These are phyloP conservation scores for Mastigias papua DNA, from an alignment of 30 jellyfish, hydroid and myxozoan genomes.

Conservation along the genomic window DNA sequence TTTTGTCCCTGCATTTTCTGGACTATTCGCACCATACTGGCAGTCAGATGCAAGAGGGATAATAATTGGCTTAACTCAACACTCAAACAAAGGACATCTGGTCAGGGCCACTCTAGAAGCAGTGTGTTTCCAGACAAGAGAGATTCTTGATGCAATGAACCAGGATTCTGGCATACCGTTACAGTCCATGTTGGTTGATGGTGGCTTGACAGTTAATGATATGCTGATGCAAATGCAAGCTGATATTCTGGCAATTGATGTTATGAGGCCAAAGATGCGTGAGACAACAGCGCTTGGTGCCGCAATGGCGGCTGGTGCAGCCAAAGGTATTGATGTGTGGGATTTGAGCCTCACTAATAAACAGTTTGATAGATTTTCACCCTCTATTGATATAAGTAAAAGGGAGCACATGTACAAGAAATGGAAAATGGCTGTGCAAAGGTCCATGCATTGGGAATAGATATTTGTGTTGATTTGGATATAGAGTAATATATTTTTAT, in stretches of 20 bases:
- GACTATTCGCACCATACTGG: constrained; percentile 96
- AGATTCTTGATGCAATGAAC: constrained; percentile 92
- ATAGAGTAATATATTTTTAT: too few species aligned
- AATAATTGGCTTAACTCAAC: constrained; percentile 89
- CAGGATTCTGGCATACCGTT: constrained; percentile 91
- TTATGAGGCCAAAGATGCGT: constrained; percentile 86
- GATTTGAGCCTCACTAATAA: not conserved
- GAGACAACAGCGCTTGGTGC: constrained; percentile 98
- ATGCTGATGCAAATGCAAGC: constrained; percentile 89
- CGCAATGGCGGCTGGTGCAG: constrained; percentile 94
- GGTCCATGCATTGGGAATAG: constrained; percentile 51
- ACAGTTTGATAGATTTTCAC: constrained; percentile 18
- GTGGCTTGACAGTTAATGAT: constrained; percentile 92
- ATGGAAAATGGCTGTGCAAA: constrained; percentile 86
- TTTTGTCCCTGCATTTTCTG: constrained; percentile 98
- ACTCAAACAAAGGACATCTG: constrained; percentile 85
- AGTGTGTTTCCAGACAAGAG: constrained; percentile 92
- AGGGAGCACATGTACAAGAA: constrained; percentile 72
- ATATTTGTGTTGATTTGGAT: too few species aligned
- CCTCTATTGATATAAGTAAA: constrained; percentile 16
- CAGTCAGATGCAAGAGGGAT: constrained; percentile 89
- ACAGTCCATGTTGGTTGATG: constrained; percentile 84
- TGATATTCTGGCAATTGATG: constrained; percentile 81
- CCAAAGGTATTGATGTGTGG: constrained; percentile 85
- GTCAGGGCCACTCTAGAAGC: constrained; percentile 95